Percentiles rank a stretch among this genome's conserved stretches.
Conservation (phyloP, 2,113 vertebrate species). For the Cyanoliseus patagonus region DNA sequence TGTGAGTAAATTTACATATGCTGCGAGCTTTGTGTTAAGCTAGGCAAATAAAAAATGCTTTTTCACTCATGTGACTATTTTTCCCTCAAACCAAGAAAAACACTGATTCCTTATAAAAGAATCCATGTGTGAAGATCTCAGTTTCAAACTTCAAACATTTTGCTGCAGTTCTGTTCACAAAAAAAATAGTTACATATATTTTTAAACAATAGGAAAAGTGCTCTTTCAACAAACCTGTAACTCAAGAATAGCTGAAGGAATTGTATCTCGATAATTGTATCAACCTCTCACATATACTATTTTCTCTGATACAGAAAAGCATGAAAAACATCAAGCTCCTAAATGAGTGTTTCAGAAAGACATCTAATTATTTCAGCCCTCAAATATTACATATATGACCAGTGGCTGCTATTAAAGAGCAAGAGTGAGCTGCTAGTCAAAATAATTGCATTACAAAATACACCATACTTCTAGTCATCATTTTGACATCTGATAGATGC, state of each 20-base stretch:
- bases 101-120: not conserved
- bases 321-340: not conserved
- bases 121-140: not conserved
- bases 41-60: not conserved
- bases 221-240: not conserved
- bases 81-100: not conserved
- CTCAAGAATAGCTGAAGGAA: not conserved
- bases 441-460: constrained; percentile 6
- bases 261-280: not conserved
- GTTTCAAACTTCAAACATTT: not conserved
- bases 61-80: constrained; percentile 25
- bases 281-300: not conserved
- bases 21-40: constrained; percentile 2
- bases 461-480: not conserved
- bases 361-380: not conserved
- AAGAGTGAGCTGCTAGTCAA: not conserved
- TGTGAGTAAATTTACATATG: constrained; percentile 42
- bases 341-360: constrained; percentile 1
- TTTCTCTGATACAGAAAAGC: not conserved
- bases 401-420: not conserved
- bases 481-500: constrained; percentile 28
- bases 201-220: not conserved
- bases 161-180: not conserved
- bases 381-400: not conserved
- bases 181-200: not conserved